Evolutionary conservation across 2,797 vertebrate genomes (phyloP), one percentile per base, ranked within the genome.

Genomic region (Menidia menidia): DNA sequence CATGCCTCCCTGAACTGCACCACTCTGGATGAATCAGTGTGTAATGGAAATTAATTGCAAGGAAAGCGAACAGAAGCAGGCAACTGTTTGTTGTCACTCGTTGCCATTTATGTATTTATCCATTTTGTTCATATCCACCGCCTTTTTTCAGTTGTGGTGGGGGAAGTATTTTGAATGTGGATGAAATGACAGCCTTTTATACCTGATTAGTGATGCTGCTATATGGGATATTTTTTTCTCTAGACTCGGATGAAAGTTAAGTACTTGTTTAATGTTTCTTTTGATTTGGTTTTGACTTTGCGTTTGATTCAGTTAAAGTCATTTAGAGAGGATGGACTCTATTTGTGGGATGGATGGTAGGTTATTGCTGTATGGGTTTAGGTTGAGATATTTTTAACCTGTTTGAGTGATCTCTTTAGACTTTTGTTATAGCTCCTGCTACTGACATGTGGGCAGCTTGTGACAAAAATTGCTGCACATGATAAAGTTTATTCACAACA

Each of bases 1-100:
- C 16, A 55, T 5, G 14, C 4, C 11, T 15, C 25, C 13, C 8
- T 15, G 35, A 31, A 2, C 25, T 31, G 19, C 13, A 12, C 4
- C 6, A 12, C 13, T 31, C 18, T 3, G 50, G 6, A 51, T 30
- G 25, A 30, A 14, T 51, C 1, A 7, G 31, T 30, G 30, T 31
- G 50, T 52, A n/a, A 73, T 0, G n/a, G 75, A 75, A 60, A 77
- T 73, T 47, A 76, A 79, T 64, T 30, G 18, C 62, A 5, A 51
- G n/a, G 42, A 33, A 4, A 30, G 58, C 60, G 12, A 57, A 35
- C 60, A 61, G 19, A 61, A 56, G 69, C 57, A 61, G 58, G 35
- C 0, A 43, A n/a, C n/a, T 64, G 35, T 43, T 19, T 13, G 54
- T 51, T 52, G 50, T 52, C 10, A 6, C 2, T 30, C 48, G 9